Evolutionary conservation across 1,140 invertebrate genomes (phyloP).

Genomic region (Drosophila melanica): DNA sequence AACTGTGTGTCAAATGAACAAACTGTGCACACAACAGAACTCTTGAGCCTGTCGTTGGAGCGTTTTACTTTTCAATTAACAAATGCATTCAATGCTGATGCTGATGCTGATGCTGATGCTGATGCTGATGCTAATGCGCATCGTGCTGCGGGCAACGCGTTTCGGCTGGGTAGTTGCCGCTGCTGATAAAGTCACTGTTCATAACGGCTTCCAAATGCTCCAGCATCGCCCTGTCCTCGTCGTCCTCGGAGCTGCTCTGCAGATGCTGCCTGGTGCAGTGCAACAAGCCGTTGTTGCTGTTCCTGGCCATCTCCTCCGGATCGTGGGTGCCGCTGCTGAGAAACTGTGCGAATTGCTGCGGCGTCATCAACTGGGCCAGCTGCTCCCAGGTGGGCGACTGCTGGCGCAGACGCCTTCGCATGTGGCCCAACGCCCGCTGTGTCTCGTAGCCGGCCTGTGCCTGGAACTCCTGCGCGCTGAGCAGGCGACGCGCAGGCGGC

Average conservation of each 20-base stretch:
- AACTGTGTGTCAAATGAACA: not conserved
- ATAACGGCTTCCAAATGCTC: constrained; percentile 4
- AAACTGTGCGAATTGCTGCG: constrained; percentile 18
- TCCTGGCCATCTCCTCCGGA: not conserved
- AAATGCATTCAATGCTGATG: constrained; percentile 23
- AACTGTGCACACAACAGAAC: not conserved
- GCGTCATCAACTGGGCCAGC: not conserved
- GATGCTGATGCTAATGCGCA: not conserved
- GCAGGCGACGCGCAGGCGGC: not conserved
- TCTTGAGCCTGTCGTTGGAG: not conserved
- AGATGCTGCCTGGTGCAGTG: not conserved
- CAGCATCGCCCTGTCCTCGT: not conserved
- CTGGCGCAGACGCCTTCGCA: not conserved
- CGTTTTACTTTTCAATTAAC: constrained; percentile 36
- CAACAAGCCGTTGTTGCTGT: not conserved
- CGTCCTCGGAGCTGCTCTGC: not conserved
- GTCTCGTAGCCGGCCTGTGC: constrained; percentile 13
- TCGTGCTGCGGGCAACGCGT: too few relatives aligned
- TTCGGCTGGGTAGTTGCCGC: not conserved
- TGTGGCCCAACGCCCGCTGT: not conserved
- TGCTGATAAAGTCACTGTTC: not conserved
- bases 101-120: not conserved
- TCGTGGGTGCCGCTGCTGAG: constrained; percentile 11
- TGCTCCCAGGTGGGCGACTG: constrained; percentile 22
- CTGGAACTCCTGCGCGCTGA: constrained; percentile 1